Evolutionary conservation across 2,113 vertebrate genomes (phyloP).

Genomic region (Syngnathus typhle): DNA sequence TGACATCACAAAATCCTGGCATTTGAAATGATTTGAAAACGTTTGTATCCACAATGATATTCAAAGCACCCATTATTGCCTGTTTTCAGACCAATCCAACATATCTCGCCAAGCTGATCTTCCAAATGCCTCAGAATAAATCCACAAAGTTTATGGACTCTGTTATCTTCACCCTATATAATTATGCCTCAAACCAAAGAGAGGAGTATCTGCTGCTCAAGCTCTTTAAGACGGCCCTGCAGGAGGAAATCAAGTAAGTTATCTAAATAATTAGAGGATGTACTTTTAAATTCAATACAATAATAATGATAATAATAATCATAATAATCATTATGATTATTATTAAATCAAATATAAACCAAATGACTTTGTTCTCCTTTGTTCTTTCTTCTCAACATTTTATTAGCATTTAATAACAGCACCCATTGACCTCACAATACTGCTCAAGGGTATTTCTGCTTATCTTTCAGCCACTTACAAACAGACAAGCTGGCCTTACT

Average conservation of each 20-base stretch:
- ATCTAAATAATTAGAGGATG: neutral
- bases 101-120: conserved; percentile 96
- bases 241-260: conserved; percentile 94
- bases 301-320: neutral
- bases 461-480: neutral
- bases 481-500: neutral
- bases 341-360: no score
- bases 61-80: neutral
- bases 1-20: neutral
- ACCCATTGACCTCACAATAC: neutral
- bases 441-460: neutral
- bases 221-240: conserved; percentile 92
- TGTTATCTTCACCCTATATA: conserved; percentile 96
- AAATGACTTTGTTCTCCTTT: no score
- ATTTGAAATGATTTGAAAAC: neutral
- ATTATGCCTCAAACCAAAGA: conserved; percentile 95
- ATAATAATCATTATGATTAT: no score
- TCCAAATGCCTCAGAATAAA: conserved; percentile 98
- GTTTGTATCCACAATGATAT: neutral
- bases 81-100: conserved; percentile 89
- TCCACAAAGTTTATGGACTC: conserved; percentile 99
- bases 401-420: neutral
- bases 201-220: conserved; percentile 92
- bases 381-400: neutral
- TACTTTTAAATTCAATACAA: neutral